Base-by-base conservation (phyloP, 2,888 invertebrate genomes). In the Argynnis bischoffii region DNA sequence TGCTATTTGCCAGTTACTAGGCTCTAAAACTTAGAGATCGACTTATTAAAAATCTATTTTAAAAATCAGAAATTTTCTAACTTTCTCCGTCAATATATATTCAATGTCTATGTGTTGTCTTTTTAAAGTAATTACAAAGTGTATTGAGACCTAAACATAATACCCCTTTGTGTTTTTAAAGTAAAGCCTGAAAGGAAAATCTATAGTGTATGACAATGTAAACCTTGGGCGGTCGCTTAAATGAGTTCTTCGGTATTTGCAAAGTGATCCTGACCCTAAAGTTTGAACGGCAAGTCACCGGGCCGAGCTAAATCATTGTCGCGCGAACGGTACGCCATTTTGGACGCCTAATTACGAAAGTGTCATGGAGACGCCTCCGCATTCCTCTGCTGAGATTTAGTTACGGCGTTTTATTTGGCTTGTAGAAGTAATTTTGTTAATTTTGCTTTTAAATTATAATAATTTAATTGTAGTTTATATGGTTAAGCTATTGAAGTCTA, bases 331-430 rank as follows among this genome's bases (percentile, higher is more conserved):
- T 66, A 46, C 70, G 66, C 60, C 75, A 74, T 74, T 77, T 72
- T 73, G 70, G 72, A 69, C 66, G 72, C 74, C 74, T 77, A 78
- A 78, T 78, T 77, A 77, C 76, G 67, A 72, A 76, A 74, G 72
- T 75, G 76, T 76, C 76, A 73, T 74, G 76, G 71, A 71, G 73
- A 70, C 69, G 65, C 72, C 67, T 67, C 69, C 73, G 70, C 74
- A 76, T 76, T 74, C 76, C 72, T 64, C 59, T 51, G 48, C 63
- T 67, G 72, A 70, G 75, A 75, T 76, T 75, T 59, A n/a, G 66
- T 48, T 50, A 66, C 21, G 59, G 60, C 26, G 55, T 48, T 46
- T 48, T 47, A 55, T 54, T 47, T 47, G 26, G 54, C 16, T 66
- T 54, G 51, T n/a, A 18, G 15, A 54, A 60, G 51, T 21, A 18